phyloP scores from a whole-genome alignment of 2,888 invertebrate species.

The Peribatodes rhomboidaria region DNA sequence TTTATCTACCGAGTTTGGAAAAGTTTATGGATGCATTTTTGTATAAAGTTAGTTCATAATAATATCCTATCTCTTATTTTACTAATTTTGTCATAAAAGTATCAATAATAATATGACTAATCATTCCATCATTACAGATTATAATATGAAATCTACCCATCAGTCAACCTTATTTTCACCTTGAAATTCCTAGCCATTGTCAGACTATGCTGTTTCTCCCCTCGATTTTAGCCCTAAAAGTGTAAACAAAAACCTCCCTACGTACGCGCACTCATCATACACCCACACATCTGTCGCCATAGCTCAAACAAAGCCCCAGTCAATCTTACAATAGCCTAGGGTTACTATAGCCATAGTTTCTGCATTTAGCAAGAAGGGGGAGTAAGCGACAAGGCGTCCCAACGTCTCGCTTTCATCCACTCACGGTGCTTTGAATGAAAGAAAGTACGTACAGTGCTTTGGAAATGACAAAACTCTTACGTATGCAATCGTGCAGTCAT shows the following conservation, averaged over 20 bases:
- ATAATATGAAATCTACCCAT: background rate
- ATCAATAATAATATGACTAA: too few species aligned
- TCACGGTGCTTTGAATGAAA: constrained; percentile 77
- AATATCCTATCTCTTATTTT: too few species aligned
- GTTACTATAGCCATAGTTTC: constrained; percentile 74
- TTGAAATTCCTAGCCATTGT: constrained; percentile 8
- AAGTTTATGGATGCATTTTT: background rate
- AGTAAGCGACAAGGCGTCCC: constrained; percentile 71
- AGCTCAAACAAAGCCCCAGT: constrained; percentile 75
- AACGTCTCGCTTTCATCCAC: constrained; percentile 81
- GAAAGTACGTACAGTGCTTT: constrained; percentile 63
- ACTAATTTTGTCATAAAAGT: too few species aligned
- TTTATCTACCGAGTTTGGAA: background rate
- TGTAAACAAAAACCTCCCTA: constrained; percentile 49
- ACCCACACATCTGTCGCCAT: constrained; percentile 62
- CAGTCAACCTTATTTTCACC: constrained; percentile 4
- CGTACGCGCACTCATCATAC: constrained; percentile 43
- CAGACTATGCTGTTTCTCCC: constrained; percentile 7
- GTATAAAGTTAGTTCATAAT: too few species aligned
- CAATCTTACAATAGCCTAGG: constrained; percentile 78
- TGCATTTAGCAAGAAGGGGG: constrained; percentile 79
- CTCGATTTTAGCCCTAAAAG: constrained; percentile 43
- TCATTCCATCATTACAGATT: background rate
- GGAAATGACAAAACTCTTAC: constrained; percentile 60
- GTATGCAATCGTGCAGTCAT: constrained; percentile 71